Evolutionary conservation across 2,797 vertebrate species (phyloP).

Genomic region (Pogonophryne albipinna): DNA sequence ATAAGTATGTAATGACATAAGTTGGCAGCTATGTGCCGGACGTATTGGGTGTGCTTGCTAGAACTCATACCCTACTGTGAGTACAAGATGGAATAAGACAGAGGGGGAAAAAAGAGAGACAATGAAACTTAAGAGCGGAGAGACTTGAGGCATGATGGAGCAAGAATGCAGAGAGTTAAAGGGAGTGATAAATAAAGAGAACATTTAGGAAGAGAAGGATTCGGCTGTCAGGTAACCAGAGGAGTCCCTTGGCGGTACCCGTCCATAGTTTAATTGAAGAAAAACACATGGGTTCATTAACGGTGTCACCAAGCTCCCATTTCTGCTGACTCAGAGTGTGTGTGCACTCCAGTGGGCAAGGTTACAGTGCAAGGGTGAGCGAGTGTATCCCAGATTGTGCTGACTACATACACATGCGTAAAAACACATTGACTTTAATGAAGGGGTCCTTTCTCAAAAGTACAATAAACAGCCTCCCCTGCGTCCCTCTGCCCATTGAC

Average conservation of each 20-base stretch:
- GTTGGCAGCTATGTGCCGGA: slow-evolving; percentile 49
- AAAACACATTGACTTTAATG: slow-evolving; percentile 67
- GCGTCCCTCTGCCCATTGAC: slow-evolving; percentile 48
- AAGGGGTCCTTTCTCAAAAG: slow-evolving; percentile 54
- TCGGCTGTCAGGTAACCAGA: slow-evolving; percentile 58
- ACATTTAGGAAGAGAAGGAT: slow-evolving; percentile 60
- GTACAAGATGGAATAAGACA: slow-evolving; percentile 30
- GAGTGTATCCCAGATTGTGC: slow-evolving; percentile 62
- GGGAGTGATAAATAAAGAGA: slow-evolving; percentile 47
- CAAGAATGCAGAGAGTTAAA: slow-evolving; percentile 57
- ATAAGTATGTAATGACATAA: slow-evolving; percentile 65
- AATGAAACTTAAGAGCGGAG: slow-evolving; percentile 49
- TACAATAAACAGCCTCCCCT: slow-evolving; percentile 77
- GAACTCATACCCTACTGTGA: slow-evolving; percentile 33
- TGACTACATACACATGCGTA: slow-evolving; percentile 52
- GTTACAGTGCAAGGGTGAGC: slow-evolving; percentile 26
- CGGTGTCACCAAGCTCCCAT: slow-evolving; percentile 68
- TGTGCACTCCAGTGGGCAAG: slow-evolving; percentile 44
- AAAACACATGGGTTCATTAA: slow-evolving; percentile 82
- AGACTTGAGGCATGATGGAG: slow-evolving; percentile 61
- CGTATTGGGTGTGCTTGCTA: slow-evolving; percentile 28
- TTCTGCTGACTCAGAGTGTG: slow-evolving; percentile 80
- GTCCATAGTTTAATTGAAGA: slow-evolving; percentile 82
- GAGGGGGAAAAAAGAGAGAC: slow-evolving; percentile 3
- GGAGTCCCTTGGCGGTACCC: slow-evolving; percentile 48